Percentiles rank a stretch among this genome's conserved stretches.
phyloP scores from a whole-genome alignment of 2,113 vertebrate species.

The Thryonomys swinderianus region DNA sequence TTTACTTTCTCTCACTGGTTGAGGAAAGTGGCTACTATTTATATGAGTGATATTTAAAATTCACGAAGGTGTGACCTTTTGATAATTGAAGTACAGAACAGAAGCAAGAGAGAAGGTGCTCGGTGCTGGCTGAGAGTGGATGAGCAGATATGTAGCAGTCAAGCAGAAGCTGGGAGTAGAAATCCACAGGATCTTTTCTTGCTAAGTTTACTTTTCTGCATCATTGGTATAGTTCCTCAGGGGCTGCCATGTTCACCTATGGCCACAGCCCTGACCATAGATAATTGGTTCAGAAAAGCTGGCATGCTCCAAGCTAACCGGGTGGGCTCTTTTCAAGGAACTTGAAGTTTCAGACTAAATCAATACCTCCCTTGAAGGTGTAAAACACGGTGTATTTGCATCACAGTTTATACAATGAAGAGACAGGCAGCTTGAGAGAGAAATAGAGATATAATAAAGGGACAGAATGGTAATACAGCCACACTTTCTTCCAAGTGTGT shows the following conservation, averaged over 20 bases:
- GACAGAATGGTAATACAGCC: neutral
- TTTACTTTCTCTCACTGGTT: neutral
- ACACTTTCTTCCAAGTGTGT: neutral
- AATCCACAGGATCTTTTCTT: neutral
- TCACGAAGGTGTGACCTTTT: neutral
- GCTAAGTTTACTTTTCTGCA: neutral
- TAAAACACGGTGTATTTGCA: neutral
- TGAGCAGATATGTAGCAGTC: neutral
- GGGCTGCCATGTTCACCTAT: neutral
- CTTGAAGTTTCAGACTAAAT: neutral
- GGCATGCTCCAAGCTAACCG: neutral
- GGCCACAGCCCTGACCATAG: neutral
- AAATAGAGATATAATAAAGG: neutral
- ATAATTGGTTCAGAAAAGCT: neutral
- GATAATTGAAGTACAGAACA: neutral
- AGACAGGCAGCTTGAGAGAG: neutral
- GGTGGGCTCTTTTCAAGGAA: neutral
- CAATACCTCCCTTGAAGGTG: neutral
- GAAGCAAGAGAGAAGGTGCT: neutral
- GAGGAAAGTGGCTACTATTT: neutral
- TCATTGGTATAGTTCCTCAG: neutral
- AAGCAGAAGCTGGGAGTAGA: neutral
- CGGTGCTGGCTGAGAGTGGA: neutral
- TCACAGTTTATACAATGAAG: neutral
- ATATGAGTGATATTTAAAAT: neutral